phyloP scores from a whole-genome alignment of 2,888 invertebrate genomes.

The Mantis religiosa region DNA sequence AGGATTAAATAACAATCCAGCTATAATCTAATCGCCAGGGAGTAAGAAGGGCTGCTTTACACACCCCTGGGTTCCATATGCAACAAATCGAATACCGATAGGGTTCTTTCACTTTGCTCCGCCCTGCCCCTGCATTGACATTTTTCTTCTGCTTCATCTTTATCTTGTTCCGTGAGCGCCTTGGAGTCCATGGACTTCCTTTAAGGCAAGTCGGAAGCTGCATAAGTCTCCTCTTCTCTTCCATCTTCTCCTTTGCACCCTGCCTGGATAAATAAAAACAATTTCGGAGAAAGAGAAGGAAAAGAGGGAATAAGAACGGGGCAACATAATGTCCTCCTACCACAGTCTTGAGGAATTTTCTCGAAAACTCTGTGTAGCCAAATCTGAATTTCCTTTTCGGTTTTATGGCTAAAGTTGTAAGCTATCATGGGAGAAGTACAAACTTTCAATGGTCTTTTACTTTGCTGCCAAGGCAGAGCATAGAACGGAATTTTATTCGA shows the following conservation, averaged over 20 bases:
- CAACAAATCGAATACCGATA: constrained; percentile 16
- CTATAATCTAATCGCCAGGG: neutral
- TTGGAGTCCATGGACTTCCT: neutral
- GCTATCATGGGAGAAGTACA: neutral
- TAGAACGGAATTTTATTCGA: neutral
- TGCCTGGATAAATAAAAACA: neutral
- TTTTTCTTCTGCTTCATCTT: neutral
- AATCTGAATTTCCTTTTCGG: neutral
- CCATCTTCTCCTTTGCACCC: neutral
- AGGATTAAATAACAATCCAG: too few species aligned
- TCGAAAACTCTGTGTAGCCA: neutral
- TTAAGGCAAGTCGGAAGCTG: neutral
- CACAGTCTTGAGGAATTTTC: neutral
- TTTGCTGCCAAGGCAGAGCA: neutral
- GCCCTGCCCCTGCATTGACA: neutral
- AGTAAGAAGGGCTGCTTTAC: neutral
- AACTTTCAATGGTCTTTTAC: neutral
- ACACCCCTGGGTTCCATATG: neutral
- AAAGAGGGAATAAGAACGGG: neutral
- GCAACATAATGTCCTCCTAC: neutral
- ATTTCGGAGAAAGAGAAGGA: neutral
- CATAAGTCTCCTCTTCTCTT: neutral
- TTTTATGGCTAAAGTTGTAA: constrained; percentile 2
- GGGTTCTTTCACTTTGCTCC: neutral
- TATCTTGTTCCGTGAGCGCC: neutral